phyloP scores from a whole-genome alignment of 2,113 vertebrate species.

The Psephotus haematonotus region DNA sequence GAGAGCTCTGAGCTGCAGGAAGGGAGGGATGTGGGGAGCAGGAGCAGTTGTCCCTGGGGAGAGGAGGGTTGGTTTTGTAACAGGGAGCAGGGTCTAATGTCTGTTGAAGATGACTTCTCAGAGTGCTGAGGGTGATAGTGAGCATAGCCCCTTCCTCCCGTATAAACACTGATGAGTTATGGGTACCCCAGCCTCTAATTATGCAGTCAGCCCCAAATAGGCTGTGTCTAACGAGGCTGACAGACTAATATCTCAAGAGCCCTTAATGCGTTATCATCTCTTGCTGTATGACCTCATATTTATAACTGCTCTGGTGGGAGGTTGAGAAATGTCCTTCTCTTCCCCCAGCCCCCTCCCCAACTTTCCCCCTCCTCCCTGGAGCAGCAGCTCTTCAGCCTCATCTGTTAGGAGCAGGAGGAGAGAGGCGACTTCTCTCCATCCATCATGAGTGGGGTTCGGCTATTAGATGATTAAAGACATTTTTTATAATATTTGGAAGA shows the following conservation, averaged over 20 bases:
- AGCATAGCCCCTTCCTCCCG: conserved; percentile 36
- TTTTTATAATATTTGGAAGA: conserved; percentile 77
- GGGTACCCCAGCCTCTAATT: conserved; percentile 76
- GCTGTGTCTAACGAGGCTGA: conserved; percentile 74
- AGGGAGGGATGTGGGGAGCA: neutral
- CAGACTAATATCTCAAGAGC: conserved; percentile 78
- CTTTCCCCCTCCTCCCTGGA: neutral
- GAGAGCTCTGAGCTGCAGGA: neutral
- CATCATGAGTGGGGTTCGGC: conserved; percentile 60
- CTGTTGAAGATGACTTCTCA: conserved; percentile 48
- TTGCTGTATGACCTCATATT: conserved; percentile 75
- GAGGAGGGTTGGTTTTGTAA: neutral
- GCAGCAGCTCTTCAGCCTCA: conserved; percentile 56
- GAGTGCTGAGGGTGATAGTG: conserved; percentile 21
- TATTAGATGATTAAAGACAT: conserved; percentile 77
- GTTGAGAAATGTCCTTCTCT: conserved; percentile 69
- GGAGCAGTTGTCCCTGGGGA: neutral
- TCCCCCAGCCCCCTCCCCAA: neutral
- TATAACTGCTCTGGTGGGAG: conserved; percentile 71
- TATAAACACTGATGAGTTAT: conserved; percentile 72
- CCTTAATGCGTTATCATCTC: conserved; percentile 77
- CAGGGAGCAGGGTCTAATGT: neutral
- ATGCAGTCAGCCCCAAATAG: conserved; percentile 75
- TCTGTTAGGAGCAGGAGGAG: conserved; percentile 62
- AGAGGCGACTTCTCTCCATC: conserved; percentile 65